Conservation (phyloP, 2,797 vertebrate species). For the Amblyraja radiata region DNA sequence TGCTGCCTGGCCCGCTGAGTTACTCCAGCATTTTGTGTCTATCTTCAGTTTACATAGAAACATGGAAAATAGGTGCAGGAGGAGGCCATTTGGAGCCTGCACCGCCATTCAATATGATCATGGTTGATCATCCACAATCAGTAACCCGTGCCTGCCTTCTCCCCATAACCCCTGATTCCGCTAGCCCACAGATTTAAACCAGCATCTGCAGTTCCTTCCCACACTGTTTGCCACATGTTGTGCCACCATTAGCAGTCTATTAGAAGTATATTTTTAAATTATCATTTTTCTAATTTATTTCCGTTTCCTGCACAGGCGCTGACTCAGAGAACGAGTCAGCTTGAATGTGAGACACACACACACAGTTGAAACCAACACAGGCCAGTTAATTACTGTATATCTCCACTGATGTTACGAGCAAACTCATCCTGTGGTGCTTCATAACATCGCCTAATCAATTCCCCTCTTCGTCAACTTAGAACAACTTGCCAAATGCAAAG, state of each 20-base stretch:
- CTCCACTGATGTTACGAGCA: slow-evolving; percentile 2
- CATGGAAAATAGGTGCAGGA: too few relatives aligned
- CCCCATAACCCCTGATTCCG: too few relatives aligned
- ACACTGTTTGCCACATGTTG: too few relatives aligned
- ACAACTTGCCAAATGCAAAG: neutral
- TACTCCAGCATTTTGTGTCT: too few relatives aligned
- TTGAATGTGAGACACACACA: neutral
- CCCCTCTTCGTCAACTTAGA: neutral
- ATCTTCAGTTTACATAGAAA: too few relatives aligned
- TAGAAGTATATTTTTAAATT: neutral
- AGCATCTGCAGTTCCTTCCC: too few relatives aligned
- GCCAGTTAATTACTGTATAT: neutral
- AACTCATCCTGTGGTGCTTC: neutral
- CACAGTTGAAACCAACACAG: neutral
- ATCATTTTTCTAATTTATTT: neutral
- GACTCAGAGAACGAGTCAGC: neutral
- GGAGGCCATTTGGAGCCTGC: too few relatives aligned
- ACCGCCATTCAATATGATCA: too few relatives aligned
- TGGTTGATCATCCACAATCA: too few relatives aligned
- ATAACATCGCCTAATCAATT: neutral
- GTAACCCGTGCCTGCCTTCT: too few relatives aligned
- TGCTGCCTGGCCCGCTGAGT: too few relatives aligned
- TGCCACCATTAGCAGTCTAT: neutral
- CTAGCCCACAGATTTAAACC: too few relatives aligned
- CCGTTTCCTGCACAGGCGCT: neutral